These are phyloP conservation scores for Chloromyia formosa DNA, from an alignment of 2,888 invertebrate genomes.

Conservation along the genomic window DNA sequence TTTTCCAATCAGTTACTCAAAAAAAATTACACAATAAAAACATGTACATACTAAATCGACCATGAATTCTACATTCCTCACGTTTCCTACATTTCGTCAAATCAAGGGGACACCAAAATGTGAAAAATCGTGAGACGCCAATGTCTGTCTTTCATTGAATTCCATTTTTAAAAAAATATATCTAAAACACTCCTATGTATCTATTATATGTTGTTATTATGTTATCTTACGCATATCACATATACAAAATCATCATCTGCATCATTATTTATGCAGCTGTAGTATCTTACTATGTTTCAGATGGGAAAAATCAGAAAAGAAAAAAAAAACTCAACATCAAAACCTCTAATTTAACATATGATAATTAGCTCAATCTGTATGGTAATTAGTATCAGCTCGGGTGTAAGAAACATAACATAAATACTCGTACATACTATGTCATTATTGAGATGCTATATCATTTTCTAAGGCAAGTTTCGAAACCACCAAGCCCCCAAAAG, in stretches of 20 bases:
- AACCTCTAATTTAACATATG: constrained; percentile 23
- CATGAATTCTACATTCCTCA: background rate
- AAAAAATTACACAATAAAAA: background rate
- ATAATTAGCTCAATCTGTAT: constrained; percentile 10
- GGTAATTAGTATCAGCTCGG: constrained; percentile 7
- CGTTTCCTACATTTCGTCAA: background rate
- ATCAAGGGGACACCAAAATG: background rate
- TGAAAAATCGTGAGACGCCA: background rate
- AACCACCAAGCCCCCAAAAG: background rate
- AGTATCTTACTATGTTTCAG: background rate
- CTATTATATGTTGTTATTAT: constrained; percentile 11
- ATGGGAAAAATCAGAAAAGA: background rate
- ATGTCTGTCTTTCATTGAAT: background rate
- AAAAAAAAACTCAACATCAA: background rate
- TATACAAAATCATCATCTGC: background rate
- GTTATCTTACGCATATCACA: background rate
- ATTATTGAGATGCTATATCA: background rate
- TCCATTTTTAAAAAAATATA: background rate
- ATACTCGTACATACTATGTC: background rate
- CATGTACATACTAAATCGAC: background rate
- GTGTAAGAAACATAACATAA: background rate
- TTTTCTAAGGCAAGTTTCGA: background rate
- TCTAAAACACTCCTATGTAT: background rate
- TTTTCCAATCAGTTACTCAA: background rate
- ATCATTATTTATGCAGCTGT: constrained; percentile 25